Evolutionary conservation across 1,140 invertebrate genomes (phyloP).

Genomic region (Tetranychus urticae): DNA sequence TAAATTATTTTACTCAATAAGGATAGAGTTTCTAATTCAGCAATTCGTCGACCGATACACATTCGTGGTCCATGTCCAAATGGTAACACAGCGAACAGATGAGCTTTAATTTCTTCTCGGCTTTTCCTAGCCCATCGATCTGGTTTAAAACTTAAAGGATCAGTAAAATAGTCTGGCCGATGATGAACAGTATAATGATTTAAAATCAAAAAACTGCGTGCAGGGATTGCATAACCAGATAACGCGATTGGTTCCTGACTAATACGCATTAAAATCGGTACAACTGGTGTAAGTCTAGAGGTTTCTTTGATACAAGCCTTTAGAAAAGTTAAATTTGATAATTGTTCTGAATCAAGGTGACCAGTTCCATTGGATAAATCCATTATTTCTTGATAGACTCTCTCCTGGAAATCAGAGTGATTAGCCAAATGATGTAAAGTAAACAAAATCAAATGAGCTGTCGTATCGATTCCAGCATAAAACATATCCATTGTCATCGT

Average conservation of each 20-base stretch:
- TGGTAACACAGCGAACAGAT: slow-evolving; percentile 46
- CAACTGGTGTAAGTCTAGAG: neutral
- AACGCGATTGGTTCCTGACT: slow-evolving; percentile 17
- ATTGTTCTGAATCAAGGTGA: neutral
- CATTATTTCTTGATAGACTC: neutral
- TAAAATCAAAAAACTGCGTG: slow-evolving; percentile 22
- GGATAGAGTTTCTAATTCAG: slow-evolving; percentile 57
- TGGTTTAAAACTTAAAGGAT: slow-evolving; percentile 47
- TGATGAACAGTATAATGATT: slow-evolving; percentile 32
- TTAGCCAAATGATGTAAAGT: neutral
- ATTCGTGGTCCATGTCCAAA: slow-evolving; percentile 57
- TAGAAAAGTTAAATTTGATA: neutral
- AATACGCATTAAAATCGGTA: neutral
- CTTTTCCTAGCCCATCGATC: slow-evolving; percentile 33
- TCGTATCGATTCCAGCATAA: neutral
- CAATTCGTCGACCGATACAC: slow-evolving; percentile 52
- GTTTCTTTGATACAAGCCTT: neutral
- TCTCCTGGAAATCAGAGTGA: neutral
- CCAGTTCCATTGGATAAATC: neutral
- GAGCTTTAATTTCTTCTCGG: neutral
- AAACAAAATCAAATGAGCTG: neutral
- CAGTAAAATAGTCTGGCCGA: slow-evolving; percentile 33
- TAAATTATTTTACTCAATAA: slow-evolving; percentile 16
- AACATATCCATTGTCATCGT: neutral
- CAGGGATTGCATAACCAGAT: slow-evolving; percentile 15